These are phyloP conservation scores for Linnaemya vulpina DNA, from an alignment of 2,888 invertebrate genomes.

Conservation along the genomic window DNA sequence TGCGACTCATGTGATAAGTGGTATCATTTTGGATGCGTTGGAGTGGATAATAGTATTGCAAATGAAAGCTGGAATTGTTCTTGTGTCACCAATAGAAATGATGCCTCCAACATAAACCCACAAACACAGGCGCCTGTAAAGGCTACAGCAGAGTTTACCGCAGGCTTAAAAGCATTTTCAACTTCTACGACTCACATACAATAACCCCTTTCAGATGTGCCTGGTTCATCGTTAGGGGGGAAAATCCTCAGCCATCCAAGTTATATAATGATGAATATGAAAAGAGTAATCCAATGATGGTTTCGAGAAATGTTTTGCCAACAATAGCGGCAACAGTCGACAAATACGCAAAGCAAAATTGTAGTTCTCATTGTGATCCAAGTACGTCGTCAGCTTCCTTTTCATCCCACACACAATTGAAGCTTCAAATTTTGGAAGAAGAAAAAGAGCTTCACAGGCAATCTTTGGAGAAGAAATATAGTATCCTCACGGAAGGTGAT, in stretches of 20 bases:
- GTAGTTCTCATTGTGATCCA: slow-evolving; percentile 8
- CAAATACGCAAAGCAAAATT: slow-evolving; percentile 7
- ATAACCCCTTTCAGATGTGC: background rate
- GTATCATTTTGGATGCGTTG: slow-evolving; percentile 9
- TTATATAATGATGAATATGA: background rate
- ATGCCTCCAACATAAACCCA: background rate
- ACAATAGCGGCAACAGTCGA: background rate
- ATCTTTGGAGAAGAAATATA: no score
- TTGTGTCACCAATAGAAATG: background rate
- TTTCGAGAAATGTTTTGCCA: background rate
- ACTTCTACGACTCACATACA: background rate
- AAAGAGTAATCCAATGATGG: background rate
- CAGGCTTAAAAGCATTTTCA: background rate
- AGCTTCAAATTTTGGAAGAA: no score
- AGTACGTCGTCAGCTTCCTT: no score
- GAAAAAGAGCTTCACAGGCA: no score
- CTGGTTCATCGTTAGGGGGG: background rate
- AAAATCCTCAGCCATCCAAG: background rate
- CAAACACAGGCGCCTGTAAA: background rate
- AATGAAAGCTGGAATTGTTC: slow-evolving; percentile 9
- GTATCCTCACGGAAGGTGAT: no score
- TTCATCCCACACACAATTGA: no score
- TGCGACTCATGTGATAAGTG: slow-evolving; percentile 18
- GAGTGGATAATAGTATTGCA: background rate
- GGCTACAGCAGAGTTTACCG: background rate